Base-by-base conservation (phyloP, 2,888 invertebrate species). In the Limulus polyphemus region DNA sequence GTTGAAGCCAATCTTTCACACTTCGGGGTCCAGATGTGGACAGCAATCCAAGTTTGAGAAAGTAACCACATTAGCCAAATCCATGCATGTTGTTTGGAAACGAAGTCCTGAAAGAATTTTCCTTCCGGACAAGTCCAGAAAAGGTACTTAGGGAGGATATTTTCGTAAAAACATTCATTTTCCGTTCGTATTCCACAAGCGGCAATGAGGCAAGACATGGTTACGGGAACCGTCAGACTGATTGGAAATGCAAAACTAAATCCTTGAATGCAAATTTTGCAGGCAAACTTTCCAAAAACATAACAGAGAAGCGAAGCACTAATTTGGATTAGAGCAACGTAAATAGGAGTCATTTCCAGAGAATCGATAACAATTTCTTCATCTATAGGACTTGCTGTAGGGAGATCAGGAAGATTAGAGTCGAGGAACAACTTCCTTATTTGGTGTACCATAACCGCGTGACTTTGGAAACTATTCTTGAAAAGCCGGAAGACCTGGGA, bases 11-110 rank as follows among this genome's bases (percentile, higher is more conserved):
- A 81, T 80, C 98, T 85, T 78, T 98, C 97, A 72, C 93, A 92
- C 79, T 94, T 93, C 5, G 98, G 98, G 3, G 90, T 92, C 97
- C 97, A 99, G 68, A 98, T 91, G 73, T 99, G 97, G 63, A 95
- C 81, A 0, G 94, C 90, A 60, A 97, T 89, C 93, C 98, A 97
- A 0, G 93, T 89, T 77, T 98, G 97, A 1, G 94, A 94, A 4
- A 95, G 76, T 60, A 95, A 77, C 91, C 97, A 93, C 12, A 93
- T 75, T 60, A 93, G 77, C 93, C 93, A 93, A 11, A 91, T 84
- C 92, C 93, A 93, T 1, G 89, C 90, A 81, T 92, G 89, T 81
- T 87, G 89, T 69, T 86, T 84, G 0, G 87, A 84, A 60, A 92
- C 57, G 74, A 89, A 90, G 72, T 90, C 88, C 71, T 87, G 87